Evolutionary conservation across 2,888 invertebrate species (phyloP), one percentile per base, ranked within the genome.

Genomic region (Galerucella nymphaeae): DNA sequence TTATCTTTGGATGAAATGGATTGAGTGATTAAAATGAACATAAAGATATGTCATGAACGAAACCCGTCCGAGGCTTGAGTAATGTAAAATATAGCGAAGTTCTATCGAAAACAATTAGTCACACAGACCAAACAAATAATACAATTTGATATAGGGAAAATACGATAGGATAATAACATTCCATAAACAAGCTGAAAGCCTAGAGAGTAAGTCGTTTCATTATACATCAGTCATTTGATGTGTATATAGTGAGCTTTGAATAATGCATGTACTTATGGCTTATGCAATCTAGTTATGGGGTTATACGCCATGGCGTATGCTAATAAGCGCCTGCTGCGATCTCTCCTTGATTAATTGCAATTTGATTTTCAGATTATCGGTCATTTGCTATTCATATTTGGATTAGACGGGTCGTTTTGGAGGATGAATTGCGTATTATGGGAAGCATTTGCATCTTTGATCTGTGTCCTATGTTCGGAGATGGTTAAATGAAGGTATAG

Each of bases 311-410:
- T 77, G 80, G 79, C 81, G 82, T 84, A 84, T 84, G 83, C 82
- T 83, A 84, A 84, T 83, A 79, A 75, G 77, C 80, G 74, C 78
- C 61, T 42, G 61, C 61, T 42, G 42, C 80, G 79, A 81, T 62
- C 61, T 62, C 81, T 81, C 73, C 80, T 81, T 85, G 85, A 85
- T 85, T 85, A 85, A 85, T 85, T 85, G 83, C 84, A 80, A 81
- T 85, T 85, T 85, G 84, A 85, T 85, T 84, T 82, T 77, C 80
- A 83, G 85, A 85, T 85, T 85, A 85, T 85, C 84, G 81, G 81
- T 80, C 81, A 80, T 80, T 80, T 81, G 79, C 80, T 81, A 79
- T 82, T 81, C 82, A 81, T 82, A 81, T 80, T 75, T 80, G 78
- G 79, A 76, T 76, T 77, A 79, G 76, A 78, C 76, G 72, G 41